Base-by-base conservation (phyloP, 1,140 invertebrate species). In the Aphelenchoides besseyi region DNA sequence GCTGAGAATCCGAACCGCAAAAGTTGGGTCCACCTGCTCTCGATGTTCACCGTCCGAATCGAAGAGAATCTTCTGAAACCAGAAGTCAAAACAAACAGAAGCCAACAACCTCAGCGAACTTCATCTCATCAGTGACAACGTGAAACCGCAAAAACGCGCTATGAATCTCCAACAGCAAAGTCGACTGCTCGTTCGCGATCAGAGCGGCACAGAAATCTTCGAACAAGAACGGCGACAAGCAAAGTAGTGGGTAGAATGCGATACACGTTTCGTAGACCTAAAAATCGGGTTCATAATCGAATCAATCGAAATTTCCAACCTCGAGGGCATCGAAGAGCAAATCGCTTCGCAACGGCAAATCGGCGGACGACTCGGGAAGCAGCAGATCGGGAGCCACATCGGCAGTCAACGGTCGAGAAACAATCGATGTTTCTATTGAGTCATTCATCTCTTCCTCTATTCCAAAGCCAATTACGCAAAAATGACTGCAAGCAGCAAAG, bases 171-270 rank as follows among this genome's bases (percentile, higher is more conserved):
- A 9, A 8, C 57, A 59, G 18, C 57, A 59, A 37, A 9, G 18
- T 9, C 57, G 57, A 59, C 18, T 59, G 18, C 9, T 26, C 9
- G 23, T 8, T 18, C 57, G 57, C 9, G 8, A 16, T 9, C 8
- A 59, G 57, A 37, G 9, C 9, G 23, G 57, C 57, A 37, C 57
- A 59, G 9, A 59, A 18, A 37, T 59, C 57, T 59, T 59, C 57
- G 9, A 59, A 9, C 9, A 18, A 12, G 23, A 59, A 59, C 8
- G 57, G 57, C 57, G 9, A 59, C 57, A 59, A 26, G 18, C 32
- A 16, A 8, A 59, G 9, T 37, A 23, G 9, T 12, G 57, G 18
- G 9, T 26, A 9, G 23, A 59, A 59, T 8, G 9, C 8, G 9
- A 8, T 8, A 37, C 57, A 59, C 8, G 18, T 9, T 37, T 59